Conservation (phyloP, 1,140 invertebrate species). For the Brachionus manjavacas region DNA sequence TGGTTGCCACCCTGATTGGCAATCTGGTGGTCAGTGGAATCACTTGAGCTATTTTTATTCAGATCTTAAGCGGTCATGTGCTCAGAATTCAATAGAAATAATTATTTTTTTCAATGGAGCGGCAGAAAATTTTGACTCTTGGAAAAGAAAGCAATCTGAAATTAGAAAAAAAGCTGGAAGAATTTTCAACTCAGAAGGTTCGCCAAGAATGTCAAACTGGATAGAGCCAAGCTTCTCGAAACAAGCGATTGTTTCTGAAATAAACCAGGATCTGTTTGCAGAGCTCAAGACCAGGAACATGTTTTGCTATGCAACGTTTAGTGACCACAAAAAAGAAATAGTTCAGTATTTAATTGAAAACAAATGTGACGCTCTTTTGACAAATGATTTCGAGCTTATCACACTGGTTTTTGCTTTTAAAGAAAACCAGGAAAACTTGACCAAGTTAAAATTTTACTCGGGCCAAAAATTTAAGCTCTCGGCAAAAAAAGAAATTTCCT, state of each 20-base stretch:
- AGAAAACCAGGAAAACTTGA: neutral
- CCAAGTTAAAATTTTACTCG: neutral
- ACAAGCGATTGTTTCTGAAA: neutral
- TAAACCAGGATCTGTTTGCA: neutral
- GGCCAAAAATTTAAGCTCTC: neutral
- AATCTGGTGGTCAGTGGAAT: constrained; percentile 3
- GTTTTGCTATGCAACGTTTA: neutral
- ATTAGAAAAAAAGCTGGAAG: neutral
- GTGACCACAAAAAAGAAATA: constrained; percentile 1
- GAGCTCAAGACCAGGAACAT: neutral
- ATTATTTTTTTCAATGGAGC: constrained; percentile 23
- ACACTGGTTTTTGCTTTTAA: neutral
- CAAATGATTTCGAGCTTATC: neutral
- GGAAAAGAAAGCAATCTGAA: neutral
- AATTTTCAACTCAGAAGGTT: neutral
- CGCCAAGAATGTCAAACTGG: neutral
- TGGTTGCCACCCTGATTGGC: neutral
- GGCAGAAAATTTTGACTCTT: neutral
- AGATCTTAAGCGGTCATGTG: neutral
- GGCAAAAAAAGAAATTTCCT: neutral
- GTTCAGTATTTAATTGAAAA: neutral
- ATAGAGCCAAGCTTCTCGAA: neutral
- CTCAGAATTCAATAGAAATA: neutral
- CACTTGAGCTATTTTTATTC: neutral
- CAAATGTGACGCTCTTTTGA: neutral